Evolutionary conservation across 2,888 invertebrate genomes (phyloP), one percentile per base, ranked within the genome.

Genomic region (Cacoxenus indagator): DNA sequence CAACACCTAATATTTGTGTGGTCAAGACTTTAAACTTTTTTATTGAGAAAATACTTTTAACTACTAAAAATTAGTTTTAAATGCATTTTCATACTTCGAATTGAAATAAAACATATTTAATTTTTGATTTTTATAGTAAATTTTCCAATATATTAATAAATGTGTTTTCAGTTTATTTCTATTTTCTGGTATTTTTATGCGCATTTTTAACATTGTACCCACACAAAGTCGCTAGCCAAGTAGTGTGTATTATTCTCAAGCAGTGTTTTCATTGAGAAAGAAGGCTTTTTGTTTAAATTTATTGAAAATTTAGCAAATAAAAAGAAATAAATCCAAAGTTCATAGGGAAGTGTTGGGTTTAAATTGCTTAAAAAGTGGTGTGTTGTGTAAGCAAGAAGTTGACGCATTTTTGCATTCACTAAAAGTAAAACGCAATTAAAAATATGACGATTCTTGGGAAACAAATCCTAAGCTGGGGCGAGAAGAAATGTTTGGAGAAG

Each of bases 361-460:
- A 37, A 37, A 37, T 37, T 1, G 1, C 8, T 11, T 37, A 8
- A 37, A 37, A 37, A 37, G 37, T 11, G 14, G n/a, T n/a, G n/a
- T n/a, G n/a, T n/a, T n/a, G n/a, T n/a, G n/a, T 11, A 37, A 37
- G 37, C 14, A 4, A 37, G 5, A 37, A 37, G 14, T 37, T 37
- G 37, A 37, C 2, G 3, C 0, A 1, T 37, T 37, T 4, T 37
- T 37, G 8, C 2, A 5, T 9, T 14, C 11, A 62, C 45, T 8
- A 43, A 68, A 68, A 51, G 29, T 57, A 59, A 67, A 67, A 64
- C 57, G n/a, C 51, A 48, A 65, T 2, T 37, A 90, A 84, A 75
- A n/a, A n/a, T n/a, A 96, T 96, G 95, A 95, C 95, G 72, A 92
- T 95, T 86, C 90, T 95, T 79, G 93, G 93, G 6, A 95, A 94